phyloP scores from a whole-genome alignment of 2,797 vertebrate genomes.

The Smutsia temminckii region DNA sequence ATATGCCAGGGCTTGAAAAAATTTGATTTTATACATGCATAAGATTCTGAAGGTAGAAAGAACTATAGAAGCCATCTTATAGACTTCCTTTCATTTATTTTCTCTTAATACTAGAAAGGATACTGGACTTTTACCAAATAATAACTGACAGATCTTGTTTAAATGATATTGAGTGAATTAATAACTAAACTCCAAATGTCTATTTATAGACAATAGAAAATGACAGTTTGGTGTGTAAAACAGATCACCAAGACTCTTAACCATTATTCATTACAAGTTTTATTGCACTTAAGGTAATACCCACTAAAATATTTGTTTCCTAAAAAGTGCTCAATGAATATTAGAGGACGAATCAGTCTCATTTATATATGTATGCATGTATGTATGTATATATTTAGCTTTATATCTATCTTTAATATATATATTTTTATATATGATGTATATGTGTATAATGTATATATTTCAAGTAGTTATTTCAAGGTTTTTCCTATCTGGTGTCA shows the following conservation, averaged over 20 bases:
- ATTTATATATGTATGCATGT: background rate
- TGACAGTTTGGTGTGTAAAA: background rate
- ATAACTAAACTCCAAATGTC: background rate
- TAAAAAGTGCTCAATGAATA: background rate
- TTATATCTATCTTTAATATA: background rate
- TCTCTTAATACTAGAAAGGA: background rate
- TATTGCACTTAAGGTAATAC: background rate
- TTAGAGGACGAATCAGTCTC: background rate
- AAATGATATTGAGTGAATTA: conserved; percentile 2
- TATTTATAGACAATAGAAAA: background rate
- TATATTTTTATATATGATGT: background rate
- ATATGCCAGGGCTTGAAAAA: background rate
- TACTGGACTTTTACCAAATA: background rate
- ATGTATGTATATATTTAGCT: background rate
- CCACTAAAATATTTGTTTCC: background rate
- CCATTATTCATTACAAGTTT: background rate
- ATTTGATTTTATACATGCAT: background rate
- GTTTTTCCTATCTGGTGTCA: background rate
- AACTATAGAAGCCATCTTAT: background rate
- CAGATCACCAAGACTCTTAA: background rate
- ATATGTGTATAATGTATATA: background rate
- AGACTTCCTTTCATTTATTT: background rate
- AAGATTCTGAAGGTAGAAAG: background rate
- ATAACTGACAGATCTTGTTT: background rate
- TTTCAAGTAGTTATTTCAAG: background rate